phyloP scores from a whole-genome alignment of 2,797 vertebrate species.

The Sebastes kiyomatsui region DNA sequence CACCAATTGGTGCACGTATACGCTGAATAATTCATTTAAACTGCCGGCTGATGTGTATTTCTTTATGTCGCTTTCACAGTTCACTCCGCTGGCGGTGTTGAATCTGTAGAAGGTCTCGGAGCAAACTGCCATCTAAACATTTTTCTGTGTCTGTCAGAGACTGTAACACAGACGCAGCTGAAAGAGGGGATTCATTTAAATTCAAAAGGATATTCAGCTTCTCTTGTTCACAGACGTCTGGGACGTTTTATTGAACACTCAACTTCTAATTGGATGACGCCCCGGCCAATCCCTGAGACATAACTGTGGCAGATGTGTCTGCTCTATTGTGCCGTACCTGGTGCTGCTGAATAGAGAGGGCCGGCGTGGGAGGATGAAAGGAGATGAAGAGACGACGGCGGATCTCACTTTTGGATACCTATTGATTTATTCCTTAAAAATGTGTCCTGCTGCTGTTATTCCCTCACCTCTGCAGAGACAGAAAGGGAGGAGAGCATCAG shows the following conservation, averaged over 20 bases:
- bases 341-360: not conserved
- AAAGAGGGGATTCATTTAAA: not conserved
- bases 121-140: not conserved
- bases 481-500: not conserved
- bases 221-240: not conserved
- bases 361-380: not conserved
- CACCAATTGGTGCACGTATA: not conserved
- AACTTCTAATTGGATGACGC: not conserved
- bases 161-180: not conserved
- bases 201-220: not conserved
- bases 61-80: not conserved
- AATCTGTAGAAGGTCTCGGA: not conserved
- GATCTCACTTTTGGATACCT: not conserved
- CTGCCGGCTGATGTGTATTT: not conserved
- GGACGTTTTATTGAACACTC: not conserved
- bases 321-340: not conserved
- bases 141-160: not conserved
- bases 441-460: not conserved
- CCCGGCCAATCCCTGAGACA: not conserved
- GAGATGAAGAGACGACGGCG: not conserved
- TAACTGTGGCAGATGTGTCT: not conserved
- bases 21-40: not conserved
- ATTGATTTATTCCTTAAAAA: not conserved
- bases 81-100: not conserved
- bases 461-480: not conserved